Percentiles rank a stretch among this genome's conserved stretches.
Evolutionary conservation across 2,888 invertebrate species (phyloP).

Genomic region (Trisateles emortualis): DNA sequence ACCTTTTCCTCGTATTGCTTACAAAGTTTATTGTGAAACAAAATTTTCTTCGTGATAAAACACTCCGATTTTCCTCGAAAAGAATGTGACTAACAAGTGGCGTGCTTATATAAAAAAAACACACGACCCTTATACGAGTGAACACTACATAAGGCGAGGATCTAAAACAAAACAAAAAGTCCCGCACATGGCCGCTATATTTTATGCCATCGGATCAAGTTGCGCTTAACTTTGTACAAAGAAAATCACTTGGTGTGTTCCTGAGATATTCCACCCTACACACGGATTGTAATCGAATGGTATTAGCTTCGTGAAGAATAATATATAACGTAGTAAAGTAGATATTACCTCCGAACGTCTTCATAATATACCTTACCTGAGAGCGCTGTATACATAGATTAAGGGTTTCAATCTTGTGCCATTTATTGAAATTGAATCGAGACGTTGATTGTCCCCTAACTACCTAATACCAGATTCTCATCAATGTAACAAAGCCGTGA

Average conservation of each 20-base stretch:
- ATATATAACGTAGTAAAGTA: conserved; percentile 40
- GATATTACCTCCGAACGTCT: conserved; percentile 41
- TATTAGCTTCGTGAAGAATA: conserved; percentile 47
- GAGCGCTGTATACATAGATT: conserved; percentile 44
- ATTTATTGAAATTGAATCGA: conserved; percentile 51
- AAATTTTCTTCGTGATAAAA: conserved; percentile 16
- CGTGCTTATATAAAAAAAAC: conserved; percentile 35
- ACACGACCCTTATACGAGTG: conserved; percentile 31
- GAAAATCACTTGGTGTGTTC: conserved; percentile 45
- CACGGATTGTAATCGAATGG: conserved; percentile 48
- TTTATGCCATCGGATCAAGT: conserved; percentile 48
- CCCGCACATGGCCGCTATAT: conserved; percentile 46
- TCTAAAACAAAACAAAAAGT: conserved; percentile 51
- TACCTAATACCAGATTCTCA: conserved; percentile 40
- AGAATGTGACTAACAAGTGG: conserved; percentile 19
- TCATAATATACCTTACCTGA: conserved; percentile 42
- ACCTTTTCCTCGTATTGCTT: conserved; percentile 29
- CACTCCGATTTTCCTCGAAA: conserved; percentile 6
- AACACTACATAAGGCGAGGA: conserved; percentile 35
- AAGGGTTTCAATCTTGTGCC: conserved; percentile 46
- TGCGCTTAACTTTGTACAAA: conserved; percentile 49
- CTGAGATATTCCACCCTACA: conserved; percentile 41
- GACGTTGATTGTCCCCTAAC: conserved; percentile 44
- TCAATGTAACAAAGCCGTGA: conserved; percentile 29
- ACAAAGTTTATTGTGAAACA: conserved; percentile 16